Evolutionary conservation across 2,113 vertebrate species (phyloP), one percentile per base, ranked within the genome.

Genomic region (Lanius collurio): DNA sequence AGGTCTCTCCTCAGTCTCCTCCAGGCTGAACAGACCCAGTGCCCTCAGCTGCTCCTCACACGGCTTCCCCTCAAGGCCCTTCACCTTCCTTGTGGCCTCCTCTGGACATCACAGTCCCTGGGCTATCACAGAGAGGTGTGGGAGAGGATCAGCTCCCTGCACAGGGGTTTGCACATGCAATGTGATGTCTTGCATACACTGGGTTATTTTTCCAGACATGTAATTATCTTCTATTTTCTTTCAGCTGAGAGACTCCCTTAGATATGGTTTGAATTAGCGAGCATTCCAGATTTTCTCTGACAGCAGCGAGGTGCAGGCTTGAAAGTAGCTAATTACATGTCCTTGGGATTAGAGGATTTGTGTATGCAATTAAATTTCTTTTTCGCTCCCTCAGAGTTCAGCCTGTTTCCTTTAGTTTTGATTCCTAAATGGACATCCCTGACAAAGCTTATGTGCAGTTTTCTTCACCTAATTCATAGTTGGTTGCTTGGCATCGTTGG

Each of bases 31-130:
- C 42, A 75, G 50, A 24, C 19, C 42, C 30, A 13, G 60, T 20
- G 42, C 19, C n/a, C 59, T 27, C 49, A 55, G 39, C 8, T 0
- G 0, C 59, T 47, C 14, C 69, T 56, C 18, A 22, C 3, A 9
- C 0, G 0, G 10, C 41, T 39, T 53, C 23, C 5, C 49, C n/a
- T 63, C 4, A 1, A 13, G 23, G 5, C n/a, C 28, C 23, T 41
- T 30, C 15, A 3, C 59, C 0, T 11, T 28, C 35, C 35, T 7
- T 0, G 2, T 13, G 19, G 11, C 26, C 30, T 39, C 31, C 17
- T 27, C 7, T 42, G 69, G 30, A 2, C 31, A 15, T 24, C 21
- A 1, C 17, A 44, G 39, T 59, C 46, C 16, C 4, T 7, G 41
- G 28, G 27, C 71, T 6, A 0, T 5, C 50, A 0, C 9, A 6